Conservation (phyloP, 2,888 invertebrate genomes). For the Serrognathus titanus region DNA sequence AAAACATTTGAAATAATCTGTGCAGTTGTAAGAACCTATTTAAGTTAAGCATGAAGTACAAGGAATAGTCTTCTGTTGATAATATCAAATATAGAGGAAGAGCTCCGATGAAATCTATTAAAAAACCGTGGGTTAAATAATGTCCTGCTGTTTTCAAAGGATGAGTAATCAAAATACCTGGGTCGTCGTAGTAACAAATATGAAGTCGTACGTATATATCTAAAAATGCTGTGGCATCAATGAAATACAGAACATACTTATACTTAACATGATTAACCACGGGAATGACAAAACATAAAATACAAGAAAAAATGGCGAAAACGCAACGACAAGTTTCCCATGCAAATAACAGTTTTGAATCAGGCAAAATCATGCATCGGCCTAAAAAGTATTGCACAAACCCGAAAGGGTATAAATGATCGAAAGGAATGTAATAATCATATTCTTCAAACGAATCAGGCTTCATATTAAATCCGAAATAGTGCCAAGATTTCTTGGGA, state of each 20-base stretch:
- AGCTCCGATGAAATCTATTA: slow-evolving; percentile 47
- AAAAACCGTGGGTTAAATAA: slow-evolving; percentile 48
- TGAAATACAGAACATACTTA: slow-evolving; percentile 28
- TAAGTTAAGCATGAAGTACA: slow-evolving; percentile 15
- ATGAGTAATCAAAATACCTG: slow-evolving; percentile 51
- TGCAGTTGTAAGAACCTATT: slow-evolving; percentile 25
- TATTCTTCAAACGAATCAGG: slow-evolving; percentile 19
- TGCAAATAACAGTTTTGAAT: slow-evolving; percentile 19
- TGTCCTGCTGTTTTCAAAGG: slow-evolving; percentile 48
- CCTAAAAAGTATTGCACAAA: slow-evolving; percentile 21
- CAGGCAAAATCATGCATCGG: slow-evolving; percentile 21
- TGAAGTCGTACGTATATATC: slow-evolving; percentile 52
- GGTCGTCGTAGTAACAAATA: slow-evolving; percentile 51
- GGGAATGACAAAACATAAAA: slow-evolving; percentile 10
- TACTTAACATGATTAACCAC: not conserved
- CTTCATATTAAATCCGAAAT: slow-evolving; percentile 11
- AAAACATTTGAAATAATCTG: slow-evolving; percentile 17
- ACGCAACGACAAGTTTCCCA: slow-evolving; percentile 21
- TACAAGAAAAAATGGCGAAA: slow-evolving; percentile 14
- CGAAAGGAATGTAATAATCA: slow-evolving; percentile 27
- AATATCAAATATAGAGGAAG: slow-evolving; percentile 46
- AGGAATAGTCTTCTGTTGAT: not conserved
- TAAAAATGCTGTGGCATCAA: slow-evolving; percentile 34
- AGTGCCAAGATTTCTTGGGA: not conserved
- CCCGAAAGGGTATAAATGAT: slow-evolving; percentile 16